Evolutionary conservation across 2,888 invertebrate genomes (phyloP).

Genomic region (Caenorhabditis japonica): DNA sequence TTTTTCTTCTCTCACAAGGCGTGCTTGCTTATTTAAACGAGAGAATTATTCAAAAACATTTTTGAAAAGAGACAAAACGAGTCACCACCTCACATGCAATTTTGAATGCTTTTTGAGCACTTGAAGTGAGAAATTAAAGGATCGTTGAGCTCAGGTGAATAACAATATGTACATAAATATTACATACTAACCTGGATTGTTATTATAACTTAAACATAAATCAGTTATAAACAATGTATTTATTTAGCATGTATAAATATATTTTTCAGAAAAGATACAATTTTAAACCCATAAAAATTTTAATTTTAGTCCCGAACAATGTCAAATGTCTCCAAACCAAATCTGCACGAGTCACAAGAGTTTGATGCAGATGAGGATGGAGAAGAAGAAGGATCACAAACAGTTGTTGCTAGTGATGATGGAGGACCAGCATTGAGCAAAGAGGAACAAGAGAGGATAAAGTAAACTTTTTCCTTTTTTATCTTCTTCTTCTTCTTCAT

Average conservation of each 20-base stretch:
- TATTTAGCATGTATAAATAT: too few species aligned
- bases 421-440: conserved; percentile 61
- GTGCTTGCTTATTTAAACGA: too few species aligned
- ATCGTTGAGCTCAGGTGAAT: too few species aligned
- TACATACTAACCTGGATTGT: too few species aligned
- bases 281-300: neutral
- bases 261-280: too few species aligned
- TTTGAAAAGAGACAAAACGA: conserved; percentile 13
- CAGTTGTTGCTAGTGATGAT: conserved; percentile 40
- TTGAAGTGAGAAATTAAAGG: conserved; percentile 3
- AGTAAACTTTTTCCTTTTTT: too few species aligned
- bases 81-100: conserved; percentile 19
- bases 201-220: too few species aligned
- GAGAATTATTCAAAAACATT: conserved; percentile 35
- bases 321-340: conserved; percentile 61
- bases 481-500: neutral
- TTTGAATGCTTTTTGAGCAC: conserved; percentile 42
- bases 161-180: too few species aligned
- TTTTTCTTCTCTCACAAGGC: too few species aligned
- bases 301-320: conserved; percentile 56
- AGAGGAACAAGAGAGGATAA: conserved; percentile 75
- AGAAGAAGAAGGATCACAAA: conserved; percentile 59
- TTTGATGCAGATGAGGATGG: conserved; percentile 72
- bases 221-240: too few species aligned
- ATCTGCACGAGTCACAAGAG: conserved; percentile 73